Evolutionary conservation across 2,888 invertebrate species (phyloP), one percentile per base, ranked within the genome.

Genomic region (Trichopria drosophilae): DNA sequence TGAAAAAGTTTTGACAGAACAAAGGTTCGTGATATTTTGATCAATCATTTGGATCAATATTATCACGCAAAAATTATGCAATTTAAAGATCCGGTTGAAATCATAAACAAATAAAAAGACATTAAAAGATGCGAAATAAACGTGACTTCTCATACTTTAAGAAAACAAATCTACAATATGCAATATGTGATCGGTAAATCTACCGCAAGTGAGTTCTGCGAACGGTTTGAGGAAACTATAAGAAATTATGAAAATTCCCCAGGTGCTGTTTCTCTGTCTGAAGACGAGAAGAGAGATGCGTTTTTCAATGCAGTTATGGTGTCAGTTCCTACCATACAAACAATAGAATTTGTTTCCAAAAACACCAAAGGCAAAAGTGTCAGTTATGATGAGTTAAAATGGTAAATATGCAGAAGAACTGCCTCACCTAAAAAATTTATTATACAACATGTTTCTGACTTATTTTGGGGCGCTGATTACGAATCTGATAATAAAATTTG

Each of bases 161-260:
- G 54, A 50, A 54, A 51, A 45, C 45, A 53, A 28, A 28, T 58
- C 7, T 55, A 58, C 28, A 53, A 42, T 26, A 51, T 60, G 34
- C 32, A 53, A 44, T 55, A 58, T 41, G 23, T 45, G 34, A 28
- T 46, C 15, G 35, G 39, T 36, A 58, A 50, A 51, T 44, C 42
- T 40, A 53, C 41, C n/a, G 57, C 57, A 10, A 34, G 32, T 13
- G 55, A 55, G 22, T 59, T 59, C 26, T 49, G 34, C 16, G 53
- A 55, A 16, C 51, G 45, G 28, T 55, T 57, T 20, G 53, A 59
- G 39, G 57, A 59, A 28, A 39, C 48, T 18, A 36, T 50, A 32
- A 42, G 37, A 35, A 47, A 13, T 41, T 48, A 24, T 35, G 47
- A 37, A n/a, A n/a, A n/a, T n/a, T n/a, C n/a, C n/a, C n/a, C n/a